Evolutionary conservation across 2,797 vertebrate genomes (phyloP).

Genomic region (Muscicapa striata): DNA sequence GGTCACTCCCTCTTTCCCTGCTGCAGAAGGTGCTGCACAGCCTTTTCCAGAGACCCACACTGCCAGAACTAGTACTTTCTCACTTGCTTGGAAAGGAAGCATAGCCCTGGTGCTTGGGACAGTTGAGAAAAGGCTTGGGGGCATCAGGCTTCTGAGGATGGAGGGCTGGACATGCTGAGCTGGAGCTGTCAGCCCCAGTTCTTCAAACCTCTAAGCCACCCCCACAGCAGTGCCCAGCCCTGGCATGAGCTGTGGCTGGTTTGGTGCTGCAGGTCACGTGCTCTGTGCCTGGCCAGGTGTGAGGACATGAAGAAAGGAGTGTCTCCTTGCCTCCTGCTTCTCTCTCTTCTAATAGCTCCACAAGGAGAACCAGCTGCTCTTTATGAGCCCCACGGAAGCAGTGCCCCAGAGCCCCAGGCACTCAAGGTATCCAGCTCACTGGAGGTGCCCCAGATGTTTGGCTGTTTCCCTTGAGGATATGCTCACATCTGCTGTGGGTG

Average conservation of each 20-base stretch:
- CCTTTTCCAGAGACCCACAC: background rate
- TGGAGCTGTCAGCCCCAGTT: background rate
- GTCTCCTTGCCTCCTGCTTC: background rate
- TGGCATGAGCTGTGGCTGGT: background rate
- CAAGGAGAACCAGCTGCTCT: background rate
- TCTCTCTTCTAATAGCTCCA: background rate
- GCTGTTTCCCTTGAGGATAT: background rate
- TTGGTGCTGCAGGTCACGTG: background rate
- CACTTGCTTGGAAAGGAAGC: background rate
- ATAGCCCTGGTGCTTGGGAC: background rate
- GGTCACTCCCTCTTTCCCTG: background rate
- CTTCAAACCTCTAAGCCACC: background rate
- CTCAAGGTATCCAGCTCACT: fast-evolving
- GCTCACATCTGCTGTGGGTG: background rate
- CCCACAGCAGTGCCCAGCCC: background rate
- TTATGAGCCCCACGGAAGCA: fast-evolving
- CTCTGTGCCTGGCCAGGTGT: background rate
- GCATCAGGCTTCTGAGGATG: background rate
- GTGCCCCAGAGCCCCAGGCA: background rate
- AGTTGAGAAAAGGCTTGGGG: fast-evolving
- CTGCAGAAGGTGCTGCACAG: background rate
- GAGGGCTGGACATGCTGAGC: background rate
- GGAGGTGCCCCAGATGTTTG: background rate
- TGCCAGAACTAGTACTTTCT: background rate
- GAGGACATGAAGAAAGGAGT: background rate